These are phyloP conservation scores for Desoria tigrina DNA, from an alignment of 2,888 invertebrate species.

Conservation along the genomic window DNA sequence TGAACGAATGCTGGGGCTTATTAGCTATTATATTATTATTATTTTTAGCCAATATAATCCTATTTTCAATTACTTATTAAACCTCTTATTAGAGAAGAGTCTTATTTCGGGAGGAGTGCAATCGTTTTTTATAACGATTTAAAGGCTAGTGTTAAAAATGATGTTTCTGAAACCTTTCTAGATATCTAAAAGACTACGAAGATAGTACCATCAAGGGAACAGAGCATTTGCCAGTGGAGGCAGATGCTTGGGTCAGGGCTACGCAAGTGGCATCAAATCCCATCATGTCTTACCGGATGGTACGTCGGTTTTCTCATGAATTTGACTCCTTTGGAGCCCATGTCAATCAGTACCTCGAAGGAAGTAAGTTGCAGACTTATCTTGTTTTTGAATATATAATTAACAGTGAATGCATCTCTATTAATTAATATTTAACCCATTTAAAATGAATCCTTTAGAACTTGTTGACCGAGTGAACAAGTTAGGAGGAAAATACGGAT, in stretches of 20 bases:
- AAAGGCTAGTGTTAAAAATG: slow-evolving; percentile 2
- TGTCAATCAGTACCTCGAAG: slow-evolving; percentile 40
- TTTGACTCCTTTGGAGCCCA: slow-evolving; percentile 41
- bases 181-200: slow-evolving; percentile 50
- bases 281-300: slow-evolving; percentile 41
- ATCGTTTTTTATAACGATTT: too few relatives aligned
- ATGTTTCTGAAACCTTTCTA: slow-evolving; percentile 4
- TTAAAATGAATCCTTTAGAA: slow-evolving; percentile 20
- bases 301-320: slow-evolving; percentile 41
- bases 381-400: too few relatives aligned
- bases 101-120: too few relatives aligned
- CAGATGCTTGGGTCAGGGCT: slow-evolving; percentile 41
- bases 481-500: slow-evolving; percentile 43
- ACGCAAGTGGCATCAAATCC: slow-evolving; percentile 43
- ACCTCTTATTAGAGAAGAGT: too few relatives aligned
- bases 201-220: slow-evolving; percentile 43
- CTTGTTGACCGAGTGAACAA: slow-evolving; percentile 47
- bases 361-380: slow-evolving; percentile 27
- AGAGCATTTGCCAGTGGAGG: slow-evolving; percentile 30
- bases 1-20: too few relatives aligned
- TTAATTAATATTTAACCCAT: background rate
- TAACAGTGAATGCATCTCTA: too few relatives aligned
- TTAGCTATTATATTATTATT: too few relatives aligned
- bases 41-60: too few relatives aligned
- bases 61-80: too few relatives aligned